phyloP scores from a whole-genome alignment of 2,888 invertebrate genomes.

The Malacosoma neustria region DNA sequence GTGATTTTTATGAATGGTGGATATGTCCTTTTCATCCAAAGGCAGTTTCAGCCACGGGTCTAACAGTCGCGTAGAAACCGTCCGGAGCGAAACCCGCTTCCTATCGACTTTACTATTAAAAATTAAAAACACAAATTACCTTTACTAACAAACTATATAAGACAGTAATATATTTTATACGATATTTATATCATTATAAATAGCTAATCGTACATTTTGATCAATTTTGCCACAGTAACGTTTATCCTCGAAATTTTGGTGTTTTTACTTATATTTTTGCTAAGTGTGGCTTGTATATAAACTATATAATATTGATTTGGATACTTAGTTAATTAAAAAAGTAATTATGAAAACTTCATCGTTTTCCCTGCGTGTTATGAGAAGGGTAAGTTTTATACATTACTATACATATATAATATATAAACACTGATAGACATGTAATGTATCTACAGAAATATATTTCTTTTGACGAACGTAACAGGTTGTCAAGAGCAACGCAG shows the following conservation, averaged over 20 bases:
- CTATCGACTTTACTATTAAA: conserved; percentile 13
- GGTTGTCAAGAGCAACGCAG: conserved; percentile 14
- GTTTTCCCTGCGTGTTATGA: conserved; percentile 85
- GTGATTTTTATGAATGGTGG: background rate
- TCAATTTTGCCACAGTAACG: background rate
- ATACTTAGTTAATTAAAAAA: conserved; percentile 23
- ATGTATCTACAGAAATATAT: conserved; percentile 7
- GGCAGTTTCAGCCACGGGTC: conserved; percentile 49
- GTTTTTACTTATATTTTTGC: conserved; percentile 16
- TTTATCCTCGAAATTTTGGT: conserved; percentile 16
- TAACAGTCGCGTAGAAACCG: conserved; percentile 65
- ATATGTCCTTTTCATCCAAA: conserved; percentile 67
- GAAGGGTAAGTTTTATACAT: conserved; percentile 77
- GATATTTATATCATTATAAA: conserved; percentile 9
- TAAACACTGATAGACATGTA: conserved; percentile 6
- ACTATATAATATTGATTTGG: conserved; percentile 7
- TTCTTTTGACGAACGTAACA: conserved; percentile 8
- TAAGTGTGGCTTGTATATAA: conserved; percentile 11
- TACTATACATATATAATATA: conserved; percentile 3
- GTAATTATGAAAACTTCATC: conserved; percentile 85
- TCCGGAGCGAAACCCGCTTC: conserved; percentile 52
- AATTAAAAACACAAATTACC: conserved; percentile 23
- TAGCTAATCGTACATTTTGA: background rate
- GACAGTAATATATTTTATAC: conserved; percentile 21
- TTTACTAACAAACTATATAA: conserved; percentile 15